Base-by-base conservation (phyloP, 2,888 invertebrate species). In the Dasypolia templi region DNA sequence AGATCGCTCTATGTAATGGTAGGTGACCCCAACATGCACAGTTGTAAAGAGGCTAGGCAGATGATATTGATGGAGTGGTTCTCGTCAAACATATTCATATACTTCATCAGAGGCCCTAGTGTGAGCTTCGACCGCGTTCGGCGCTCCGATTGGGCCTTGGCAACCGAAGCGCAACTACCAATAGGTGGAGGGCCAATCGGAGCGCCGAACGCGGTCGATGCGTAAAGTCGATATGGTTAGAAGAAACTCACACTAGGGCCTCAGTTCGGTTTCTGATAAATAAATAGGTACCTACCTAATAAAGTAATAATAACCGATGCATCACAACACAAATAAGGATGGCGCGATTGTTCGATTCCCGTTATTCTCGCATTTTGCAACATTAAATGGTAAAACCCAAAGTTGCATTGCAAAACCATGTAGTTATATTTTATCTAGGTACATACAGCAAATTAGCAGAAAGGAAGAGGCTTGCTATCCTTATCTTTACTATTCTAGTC, bases 401-500 rank as follows among this genome's bases (percentile, higher is more conserved):
- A 14, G 35, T 61, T 29, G 19, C 26, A 7, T 69, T 55, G 70
- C 46, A 61, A 76, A 70, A 61, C 76, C 71, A 22, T 58, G 35
- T 22, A 17, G 9, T 35, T 22, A 42, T 62, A 65, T 63, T 46
- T 39, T 58, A 63, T 63, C 55, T 69, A 35, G 53, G n/a, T n/a
- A 5, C 51, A 11, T 55, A 55, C 49, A 26, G 61, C 44, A 44
- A 65, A 56, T 74, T 66, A 74, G 51, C 56, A 63, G 67, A 74
- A 74, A 66, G 66, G 79, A 63, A 67, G 51, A 49, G 75, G 51
- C 56, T 53, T 35, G 51, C 51, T 67, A 58, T 67, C 53, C 58
- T 79, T 79, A 77, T 81, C 77, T 81, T 49, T 35, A 49, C 53
- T 26, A 65, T 70, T 56, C 22, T 69, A 55, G 17, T 61, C 59